A percentile compares a stretch with the other conserved stretches of the same genome.
Conservation (phyloP, 2,888 invertebrate species). For the Yponomeuta evonymella region DNA sequence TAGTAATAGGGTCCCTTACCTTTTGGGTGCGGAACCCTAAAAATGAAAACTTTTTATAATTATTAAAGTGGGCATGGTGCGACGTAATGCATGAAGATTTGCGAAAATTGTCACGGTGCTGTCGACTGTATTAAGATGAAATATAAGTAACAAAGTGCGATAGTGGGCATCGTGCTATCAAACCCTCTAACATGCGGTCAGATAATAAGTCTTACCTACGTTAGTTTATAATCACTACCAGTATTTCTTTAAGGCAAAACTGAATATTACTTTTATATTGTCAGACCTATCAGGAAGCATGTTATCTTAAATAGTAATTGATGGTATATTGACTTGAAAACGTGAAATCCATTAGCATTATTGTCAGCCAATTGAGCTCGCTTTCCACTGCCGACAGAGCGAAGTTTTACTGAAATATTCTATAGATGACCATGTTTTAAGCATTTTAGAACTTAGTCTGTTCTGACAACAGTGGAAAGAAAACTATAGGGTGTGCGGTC, state of each 20-base stretch:
- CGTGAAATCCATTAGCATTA: constrained; percentile 16
- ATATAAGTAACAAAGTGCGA: no score
- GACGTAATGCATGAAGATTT: no score
- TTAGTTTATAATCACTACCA: constrained; percentile 53
- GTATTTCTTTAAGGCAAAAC: constrained; percentile 69
- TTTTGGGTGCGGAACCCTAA: no score
- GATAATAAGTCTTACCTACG: constrained; percentile 45
- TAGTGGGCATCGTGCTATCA: no score
- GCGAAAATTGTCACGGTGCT: no score
- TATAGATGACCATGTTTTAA: not conserved
- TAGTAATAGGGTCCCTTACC: no score
- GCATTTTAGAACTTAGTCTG: not conserved
- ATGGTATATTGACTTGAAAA: constrained; percentile 31
- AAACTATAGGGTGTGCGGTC: not conserved
- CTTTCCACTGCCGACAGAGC: not conserved
- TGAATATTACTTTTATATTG: constrained; percentile 60
- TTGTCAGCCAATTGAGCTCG: constrained; percentile 7
- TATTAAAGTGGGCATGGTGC: no score
- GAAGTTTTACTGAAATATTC: not conserved
- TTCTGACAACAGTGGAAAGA: not conserved
- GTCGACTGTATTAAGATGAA: no score
- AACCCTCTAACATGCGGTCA: constrained; percentile 51
- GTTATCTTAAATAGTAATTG: constrained; percentile 68
- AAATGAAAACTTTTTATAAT: no score
- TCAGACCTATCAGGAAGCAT: constrained; percentile 75